A percentile compares a stretch with the other conserved stretches of the same genome.
Conservation (phyloP, 2,113 vertebrate species). For the Ptilonorhynchus violaceus region DNA sequence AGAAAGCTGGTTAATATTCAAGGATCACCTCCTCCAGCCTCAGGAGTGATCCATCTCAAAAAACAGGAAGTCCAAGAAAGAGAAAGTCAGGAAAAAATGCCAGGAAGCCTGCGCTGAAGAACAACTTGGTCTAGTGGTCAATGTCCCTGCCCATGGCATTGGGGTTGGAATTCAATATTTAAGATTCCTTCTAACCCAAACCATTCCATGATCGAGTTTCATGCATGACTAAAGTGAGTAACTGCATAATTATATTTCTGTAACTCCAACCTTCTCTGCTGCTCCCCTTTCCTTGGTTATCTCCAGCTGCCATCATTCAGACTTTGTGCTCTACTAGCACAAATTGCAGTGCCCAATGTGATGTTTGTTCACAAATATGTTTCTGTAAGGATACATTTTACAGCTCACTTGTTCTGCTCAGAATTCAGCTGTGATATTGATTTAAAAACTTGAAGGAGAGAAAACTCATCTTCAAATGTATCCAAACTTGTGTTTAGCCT, state of each 20-base stretch:
- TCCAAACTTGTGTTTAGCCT: not conserved
- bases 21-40: not conserved
- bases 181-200: not conserved
- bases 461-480: not conserved
- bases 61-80: not conserved
- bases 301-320: not conserved
- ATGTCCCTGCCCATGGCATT: not conserved
- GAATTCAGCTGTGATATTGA: not conserved
- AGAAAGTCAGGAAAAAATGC: not conserved
- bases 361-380: not conserved
- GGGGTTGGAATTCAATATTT: not conserved
- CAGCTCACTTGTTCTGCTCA: not conserved
- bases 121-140: not conserved
- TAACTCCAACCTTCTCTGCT: not conserved
- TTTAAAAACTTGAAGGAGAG: not conserved
- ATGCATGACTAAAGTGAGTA: not conserved
- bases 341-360: not conserved
- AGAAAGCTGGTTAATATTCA: not conserved
- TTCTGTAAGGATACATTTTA: not conserved
- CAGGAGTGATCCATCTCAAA: not conserved
- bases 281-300: fast-evolving
- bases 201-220: not conserved
- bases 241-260: not conserved
- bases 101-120: not conserved
- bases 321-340: not conserved